Base-by-base conservation (phyloP, 2,888 invertebrate species). In the Drosophila diplacantha region DNA sequence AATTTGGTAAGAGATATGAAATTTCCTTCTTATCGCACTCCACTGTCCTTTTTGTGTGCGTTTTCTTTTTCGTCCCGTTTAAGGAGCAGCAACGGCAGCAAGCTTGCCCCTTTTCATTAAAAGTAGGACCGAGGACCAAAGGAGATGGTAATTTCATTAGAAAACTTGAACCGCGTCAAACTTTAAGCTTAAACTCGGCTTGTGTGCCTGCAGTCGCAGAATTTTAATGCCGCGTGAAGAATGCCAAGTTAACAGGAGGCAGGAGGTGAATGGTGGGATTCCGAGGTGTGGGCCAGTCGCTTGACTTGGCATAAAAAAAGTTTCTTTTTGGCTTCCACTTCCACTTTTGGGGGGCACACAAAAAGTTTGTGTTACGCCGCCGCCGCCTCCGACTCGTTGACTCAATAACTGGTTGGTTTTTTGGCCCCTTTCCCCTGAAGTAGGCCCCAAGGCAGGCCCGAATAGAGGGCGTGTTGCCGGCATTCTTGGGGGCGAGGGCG, bases 111-210 rank as follows among this genome's bases (percentile, higher is more conserved):
- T 78, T 81, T 74, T 72, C 69, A 69, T 65, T 69, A 72, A 60
- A 52, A 69, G 69, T 59, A 20, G 65, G 59, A 51, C 69, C 53
- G 63, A 64, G 61, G 38, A 56, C 61, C 73, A 72, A 73, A 57
- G 75, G 75, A 81, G 81, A 77, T 75, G 75, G 83, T 84, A 83
- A 83, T 83, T 83, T 84, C 84, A 84, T 83, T 83, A 84, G 72
- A 76, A 78, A 81, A 78, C 80, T 81, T 84, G 76, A 76, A 78
- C 75, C 74, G 73, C 84, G 84, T 75, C 81, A 81, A 83, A 83
- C 80, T 83, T 83, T 80, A 79, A 83, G 79, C 81, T 79, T 71
- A 75, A 79, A 77, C 75, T 53, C 41, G 46, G 50, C 43, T 34
- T 16, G 54, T 47, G 56, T 11, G 56, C 38, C 72, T 64, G 80